Evolutionary conservation across 2,797 vertebrate genomes (phyloP), one percentile per base, ranked within the genome.

Genomic region (Ctenochaetus hawaiiensis): DNA sequence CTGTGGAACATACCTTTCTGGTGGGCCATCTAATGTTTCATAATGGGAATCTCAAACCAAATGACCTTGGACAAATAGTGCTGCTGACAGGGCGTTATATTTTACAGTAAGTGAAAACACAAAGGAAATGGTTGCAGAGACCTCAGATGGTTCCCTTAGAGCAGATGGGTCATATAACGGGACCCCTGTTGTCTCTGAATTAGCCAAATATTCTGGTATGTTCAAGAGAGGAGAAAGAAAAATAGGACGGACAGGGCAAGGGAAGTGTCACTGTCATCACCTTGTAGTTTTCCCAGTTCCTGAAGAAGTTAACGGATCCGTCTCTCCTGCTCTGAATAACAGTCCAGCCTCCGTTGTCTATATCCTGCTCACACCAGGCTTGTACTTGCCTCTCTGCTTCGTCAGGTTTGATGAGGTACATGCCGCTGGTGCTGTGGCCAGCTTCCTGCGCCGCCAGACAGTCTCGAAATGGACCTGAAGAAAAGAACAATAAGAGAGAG

Each of bases 221-320:
- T 22, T 62, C 37, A 34, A 51, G 47, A 73, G 18, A 62, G 34
- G 48, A 75, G 57, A 52, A 16, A 72, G 17, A 56, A 23, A 51
- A 76, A 77, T 52, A 60, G 80, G 41, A 80, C 39, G 51, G 66
- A 60, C 30, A 16, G 26, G 37, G 41, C 30, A 56, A 44, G 22
- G 65, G 61, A 75, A 54, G 58, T 67, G 67, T 64, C 23, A 39
- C 12, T 78, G 79, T 72, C 75, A 76, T 95, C 94, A 99, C 98
- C 97, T 99, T 99, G 82, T 99, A 99, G 84, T 93, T 98, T 69
- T 99, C 98, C 98, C 98, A 99, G 77, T 99, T 99, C 86, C 97
- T 96, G 93, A 99, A 99, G 87, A 99, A 99, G 93, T 99, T 99
- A 72, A 98, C 96, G 7, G 98, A 97, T 76, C 98, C 98, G 2